Conservation (phyloP, 2,113 vertebrate genomes). For the Panthera uncia region DNA sequence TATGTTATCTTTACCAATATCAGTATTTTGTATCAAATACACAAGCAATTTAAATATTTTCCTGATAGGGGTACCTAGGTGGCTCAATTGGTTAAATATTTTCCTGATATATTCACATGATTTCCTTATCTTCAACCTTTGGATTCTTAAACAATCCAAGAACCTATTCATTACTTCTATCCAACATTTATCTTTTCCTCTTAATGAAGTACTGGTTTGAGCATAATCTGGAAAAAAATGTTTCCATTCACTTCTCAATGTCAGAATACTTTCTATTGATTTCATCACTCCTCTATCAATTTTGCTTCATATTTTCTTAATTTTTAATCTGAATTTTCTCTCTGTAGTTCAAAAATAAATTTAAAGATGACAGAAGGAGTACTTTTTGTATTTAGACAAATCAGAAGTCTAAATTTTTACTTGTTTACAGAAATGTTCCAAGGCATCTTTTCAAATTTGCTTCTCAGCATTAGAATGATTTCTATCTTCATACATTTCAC, state of each 20-base stretch:
- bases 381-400: slow-evolving; percentile 30
- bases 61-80: neutral
- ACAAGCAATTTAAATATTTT: slow-evolving; percentile 39
- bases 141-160: slow-evolving; percentile 52
- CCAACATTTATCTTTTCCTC: slow-evolving; percentile 55
- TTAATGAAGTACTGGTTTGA: slow-evolving; percentile 63
- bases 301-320: slow-evolving; percentile 62
- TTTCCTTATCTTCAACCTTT: slow-evolving; percentile 38
- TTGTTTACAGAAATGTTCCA: slow-evolving; percentile 9
- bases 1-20: slow-evolving; percentile 41
- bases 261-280: slow-evolving; percentile 67
- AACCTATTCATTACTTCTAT: slow-evolving; percentile 57
- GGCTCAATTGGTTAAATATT: neutral
- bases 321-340: slow-evolving; percentile 57
- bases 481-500: neutral
- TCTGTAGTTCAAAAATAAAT: slow-evolving; percentile 64
- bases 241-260: slow-evolving; percentile 44
- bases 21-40: slow-evolving; percentile 55
- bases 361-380: slow-evolving; percentile 60
- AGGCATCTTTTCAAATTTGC: neutral
- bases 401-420: slow-evolving; percentile 11
- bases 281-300: slow-evolving; percentile 63
- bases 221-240: slow-evolving; percentile 54
- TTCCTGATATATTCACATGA: slow-evolving; percentile 29
- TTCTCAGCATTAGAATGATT: slow-evolving; percentile 36